phyloP scores from a whole-genome alignment of 2,888 invertebrate genomes.

The Stenolophus ochropezus region DNA sequence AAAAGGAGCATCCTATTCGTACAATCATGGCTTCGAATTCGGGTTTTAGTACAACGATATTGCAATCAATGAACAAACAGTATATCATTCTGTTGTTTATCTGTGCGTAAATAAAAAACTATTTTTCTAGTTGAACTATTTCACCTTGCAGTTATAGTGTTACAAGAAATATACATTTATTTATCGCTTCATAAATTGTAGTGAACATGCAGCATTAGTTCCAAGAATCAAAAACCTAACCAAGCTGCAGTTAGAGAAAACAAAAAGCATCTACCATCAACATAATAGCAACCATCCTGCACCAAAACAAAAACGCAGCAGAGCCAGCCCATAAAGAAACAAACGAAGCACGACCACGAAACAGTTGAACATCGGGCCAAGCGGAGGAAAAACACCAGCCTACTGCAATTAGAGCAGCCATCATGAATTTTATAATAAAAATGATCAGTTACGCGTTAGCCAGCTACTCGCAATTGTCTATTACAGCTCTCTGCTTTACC shows the following conservation, averaged over 20 bases:
- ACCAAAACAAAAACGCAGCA: slow-evolving; percentile 20
- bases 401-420: slow-evolving; percentile 40
- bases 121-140: neutral
- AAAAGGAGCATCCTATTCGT: no score
- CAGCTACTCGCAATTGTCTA: slow-evolving; percentile 38
- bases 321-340: slow-evolving; percentile 4
- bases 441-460: slow-evolving; percentile 44
- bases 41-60: no score
- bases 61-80: no score
- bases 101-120: neutral
- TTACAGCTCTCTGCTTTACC: slow-evolving; percentile 35
- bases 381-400: slow-evolving; percentile 21
- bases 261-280: neutral
- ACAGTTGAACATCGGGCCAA: slow-evolving; percentile 18
- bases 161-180: neutral
- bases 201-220: neutral
- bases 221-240: neutral
- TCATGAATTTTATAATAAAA: slow-evolving; percentile 56
- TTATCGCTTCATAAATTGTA: neutral
- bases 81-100: no score
- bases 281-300: neutral
- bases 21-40: no score
- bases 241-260: neutral
- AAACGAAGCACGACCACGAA: slow-evolving; percentile 32
- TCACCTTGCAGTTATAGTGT: neutral